phyloP scores from a whole-genome alignment of 1,140 invertebrate species.

The Euwallacea fornicatus region DNA sequence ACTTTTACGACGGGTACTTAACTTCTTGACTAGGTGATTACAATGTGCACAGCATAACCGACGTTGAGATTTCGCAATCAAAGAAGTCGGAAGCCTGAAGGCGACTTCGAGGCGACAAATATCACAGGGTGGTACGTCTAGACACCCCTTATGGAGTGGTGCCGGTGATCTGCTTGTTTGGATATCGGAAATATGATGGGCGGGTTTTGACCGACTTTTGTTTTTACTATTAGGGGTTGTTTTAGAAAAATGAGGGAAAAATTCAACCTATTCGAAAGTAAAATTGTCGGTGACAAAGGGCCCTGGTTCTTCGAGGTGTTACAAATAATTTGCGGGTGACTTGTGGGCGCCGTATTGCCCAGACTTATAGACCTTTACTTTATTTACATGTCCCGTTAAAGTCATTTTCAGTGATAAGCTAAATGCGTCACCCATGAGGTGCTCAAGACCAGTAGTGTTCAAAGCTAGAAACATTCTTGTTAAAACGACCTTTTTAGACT shows the following conservation, averaged over 20 bases:
- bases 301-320: too few species aligned
- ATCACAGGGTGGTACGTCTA: slow-evolving; percentile 12
- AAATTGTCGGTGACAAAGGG: too few species aligned
- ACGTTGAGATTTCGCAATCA: slow-evolving; percentile 2
- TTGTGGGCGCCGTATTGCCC: not conserved
- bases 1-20: too few species aligned
- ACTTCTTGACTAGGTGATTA: too few species aligned
- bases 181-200: not conserved
- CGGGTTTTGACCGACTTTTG: too few species aligned
- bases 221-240: too few species aligned
- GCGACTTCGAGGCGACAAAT: slow-evolving; percentile 7
- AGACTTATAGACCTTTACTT: not conserved
- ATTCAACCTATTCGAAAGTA: too few species aligned
- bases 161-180: slow-evolving; percentile 1
- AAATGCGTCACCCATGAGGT: not conserved
- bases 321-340: too few species aligned
- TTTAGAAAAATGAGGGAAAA: too few species aligned
- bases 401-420: not conserved
- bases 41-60: too few species aligned
- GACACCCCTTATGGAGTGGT: slow-evolving; percentile 3
- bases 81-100: not conserved
- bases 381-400: not conserved
- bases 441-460: not conserved
- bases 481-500: not conserved
- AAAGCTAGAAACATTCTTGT: not conserved